Percentiles rank a stretch among this genome's conserved stretches.
Conservation (phyloP, 2,113 vertebrate species). For the Labrus mixtus region DNA sequence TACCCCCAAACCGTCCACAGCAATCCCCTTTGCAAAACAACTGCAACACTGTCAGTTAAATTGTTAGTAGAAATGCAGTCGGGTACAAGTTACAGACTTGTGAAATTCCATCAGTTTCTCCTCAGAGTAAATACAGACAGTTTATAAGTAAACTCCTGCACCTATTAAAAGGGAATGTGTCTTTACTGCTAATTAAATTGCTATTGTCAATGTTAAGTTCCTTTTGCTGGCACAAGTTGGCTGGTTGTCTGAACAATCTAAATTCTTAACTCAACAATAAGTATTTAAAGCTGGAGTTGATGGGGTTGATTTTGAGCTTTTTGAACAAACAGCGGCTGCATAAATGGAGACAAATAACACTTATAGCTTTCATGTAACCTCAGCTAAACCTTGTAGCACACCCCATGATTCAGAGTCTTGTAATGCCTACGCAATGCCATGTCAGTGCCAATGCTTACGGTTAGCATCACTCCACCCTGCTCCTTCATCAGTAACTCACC, state of each 20-base stretch:
- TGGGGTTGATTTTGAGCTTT: constrained; percentile 78
- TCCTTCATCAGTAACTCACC: constrained; percentile 85
- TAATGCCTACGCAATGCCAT: constrained; percentile 75
- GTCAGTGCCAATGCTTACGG: constrained; percentile 79
- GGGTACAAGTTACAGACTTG: constrained; percentile 60
- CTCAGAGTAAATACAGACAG: constrained; percentile 60
- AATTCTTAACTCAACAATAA: background rate
- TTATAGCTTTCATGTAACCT: constrained; percentile 79
- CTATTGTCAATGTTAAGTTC: constrained; percentile 28
- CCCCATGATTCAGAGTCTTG: constrained; percentile 72
- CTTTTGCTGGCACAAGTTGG: background rate
- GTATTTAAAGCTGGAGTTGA: constrained; percentile 77
- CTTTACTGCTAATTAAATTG: constrained; percentile 59
- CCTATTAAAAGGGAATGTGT: constrained; percentile 45
- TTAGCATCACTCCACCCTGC: constrained; percentile 75
- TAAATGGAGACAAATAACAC: constrained; percentile 84
- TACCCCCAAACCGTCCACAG: constrained; percentile 64
- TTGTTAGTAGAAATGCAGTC: constrained; percentile 55
- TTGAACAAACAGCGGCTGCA: constrained; percentile 73
- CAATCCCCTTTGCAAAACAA: constrained; percentile 61
- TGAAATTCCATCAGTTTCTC: constrained; percentile 73
- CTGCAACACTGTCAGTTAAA: constrained; percentile 64
- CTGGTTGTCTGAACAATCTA: constrained; percentile 3
- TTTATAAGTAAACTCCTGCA: constrained; percentile 56
- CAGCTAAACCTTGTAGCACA: constrained; percentile 82